Conservation (phyloP, 2,113 vertebrate genomes). For the Rhabdornis inornatus region DNA sequence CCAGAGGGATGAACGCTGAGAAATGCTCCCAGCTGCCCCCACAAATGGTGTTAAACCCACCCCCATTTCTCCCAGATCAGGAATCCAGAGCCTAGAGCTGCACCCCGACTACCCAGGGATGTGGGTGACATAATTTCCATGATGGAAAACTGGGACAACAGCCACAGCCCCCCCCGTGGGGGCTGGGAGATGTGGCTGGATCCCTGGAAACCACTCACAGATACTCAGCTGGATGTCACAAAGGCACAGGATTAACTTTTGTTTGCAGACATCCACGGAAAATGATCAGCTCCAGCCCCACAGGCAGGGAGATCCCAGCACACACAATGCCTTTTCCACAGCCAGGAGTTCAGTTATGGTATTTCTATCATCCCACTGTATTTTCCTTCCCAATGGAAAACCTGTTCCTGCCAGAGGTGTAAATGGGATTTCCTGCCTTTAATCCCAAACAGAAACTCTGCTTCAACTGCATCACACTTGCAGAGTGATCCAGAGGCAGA, state of each 20-base stretch:
- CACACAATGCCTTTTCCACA: not conserved
- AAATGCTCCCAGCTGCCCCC: rapidly evolving
- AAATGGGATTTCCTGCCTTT: conserved; percentile 63
- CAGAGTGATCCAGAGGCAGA: not conserved
- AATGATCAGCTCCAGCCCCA: not conserved
- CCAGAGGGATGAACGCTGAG: rapidly evolving
- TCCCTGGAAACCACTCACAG: not conserved
- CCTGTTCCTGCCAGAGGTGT: conserved; percentile 27
- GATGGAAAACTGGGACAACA: not conserved
- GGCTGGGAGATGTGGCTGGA: not conserved
- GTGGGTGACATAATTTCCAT: not conserved
- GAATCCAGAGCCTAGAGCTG: not conserved
- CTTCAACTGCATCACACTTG: not conserved
- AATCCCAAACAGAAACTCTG: not conserved
- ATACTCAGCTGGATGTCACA: not conserved
- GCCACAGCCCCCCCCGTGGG: not conserved
- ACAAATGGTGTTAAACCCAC: rapidly evolving
- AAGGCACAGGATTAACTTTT: not conserved
- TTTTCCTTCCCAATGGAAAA: conserved; percentile 7
- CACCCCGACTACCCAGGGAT: not conserved
- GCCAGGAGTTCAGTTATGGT: not conserved
- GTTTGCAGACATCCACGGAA: not conserved
- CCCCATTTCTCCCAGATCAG: rapidly evolving
- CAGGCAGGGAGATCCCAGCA: not conserved
- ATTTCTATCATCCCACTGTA: not conserved